Evolutionary conservation across 2,888 invertebrate species (phyloP).

Genomic region (Eledona agricola): DNA sequence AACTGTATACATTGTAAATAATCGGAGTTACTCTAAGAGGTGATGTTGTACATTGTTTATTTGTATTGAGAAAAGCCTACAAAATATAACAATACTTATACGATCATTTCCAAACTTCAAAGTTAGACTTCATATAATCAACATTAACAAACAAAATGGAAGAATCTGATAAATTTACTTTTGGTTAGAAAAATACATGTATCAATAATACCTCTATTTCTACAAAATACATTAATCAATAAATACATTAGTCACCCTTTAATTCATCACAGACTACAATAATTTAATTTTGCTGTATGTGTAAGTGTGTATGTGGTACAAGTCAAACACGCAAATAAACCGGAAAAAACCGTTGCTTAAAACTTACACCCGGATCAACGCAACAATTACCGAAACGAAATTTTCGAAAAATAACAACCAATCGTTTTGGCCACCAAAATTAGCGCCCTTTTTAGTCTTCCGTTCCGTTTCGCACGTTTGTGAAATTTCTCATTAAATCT

Average conservation of each 20-base stretch:
- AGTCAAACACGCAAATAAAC: conserved; percentile 21
- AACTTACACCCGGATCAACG: conserved; percentile 39
- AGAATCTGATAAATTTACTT: conserved; percentile 53
- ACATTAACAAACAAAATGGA: conserved; percentile 58
- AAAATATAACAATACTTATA: conserved; percentile 58
- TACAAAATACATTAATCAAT: conserved; percentile 58
- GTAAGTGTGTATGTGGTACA: no score
- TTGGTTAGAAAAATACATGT: conserved; percentile 60
- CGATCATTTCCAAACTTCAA: conserved; percentile 54
- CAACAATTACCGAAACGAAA: conserved; percentile 3
- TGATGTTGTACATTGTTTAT: conserved; percentile 59
- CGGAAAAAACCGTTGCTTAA: conserved; percentile 34
- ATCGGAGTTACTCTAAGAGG: conserved; percentile 53
- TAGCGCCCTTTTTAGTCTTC: conserved; percentile 20
- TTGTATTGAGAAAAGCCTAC: conserved; percentile 56
- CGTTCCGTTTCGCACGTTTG: conserved; percentile 23
- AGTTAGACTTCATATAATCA: conserved; percentile 56
- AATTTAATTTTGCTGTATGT: conserved; percentile 55
- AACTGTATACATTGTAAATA: conserved; percentile 57
- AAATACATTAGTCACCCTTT: conserved; percentile 63
- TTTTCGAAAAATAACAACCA: conserved; percentile 2
- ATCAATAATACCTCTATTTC: conserved; percentile 56
- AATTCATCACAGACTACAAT: conserved; percentile 63
- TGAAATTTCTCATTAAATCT: conserved; percentile 24
- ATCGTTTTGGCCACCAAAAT: no score